Evolutionary conservation across 2,113 vertebrate genomes (phyloP).

Genomic region (Sylvia atricapilla): DNA sequence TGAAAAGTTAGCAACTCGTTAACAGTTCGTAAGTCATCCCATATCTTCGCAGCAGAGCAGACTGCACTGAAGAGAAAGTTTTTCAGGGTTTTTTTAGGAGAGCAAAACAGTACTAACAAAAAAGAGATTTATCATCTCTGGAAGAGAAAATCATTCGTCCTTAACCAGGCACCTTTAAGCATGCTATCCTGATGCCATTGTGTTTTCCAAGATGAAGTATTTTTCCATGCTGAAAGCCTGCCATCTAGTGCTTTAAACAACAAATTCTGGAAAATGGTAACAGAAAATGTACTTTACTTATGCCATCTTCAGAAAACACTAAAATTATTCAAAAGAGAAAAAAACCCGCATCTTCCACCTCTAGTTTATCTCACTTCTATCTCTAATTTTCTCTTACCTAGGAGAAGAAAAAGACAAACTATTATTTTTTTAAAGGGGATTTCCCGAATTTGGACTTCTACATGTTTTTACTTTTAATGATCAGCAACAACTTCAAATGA

Average conservation of each 20-base stretch:
- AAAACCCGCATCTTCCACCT: background rate
- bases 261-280: background rate
- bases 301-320: background rate
- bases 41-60: background rate
- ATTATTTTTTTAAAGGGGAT: background rate
- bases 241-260: conserved; percentile 45
- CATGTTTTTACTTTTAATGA: background rate
- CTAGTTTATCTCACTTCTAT: background rate
- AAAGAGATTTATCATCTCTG: background rate
- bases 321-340: background rate
- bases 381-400: background rate
- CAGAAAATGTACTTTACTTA: background rate
- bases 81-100: background rate
- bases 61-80: background rate
- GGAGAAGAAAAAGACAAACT: background rate
- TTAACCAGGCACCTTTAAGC: background rate
- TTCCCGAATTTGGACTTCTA: background rate
- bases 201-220: background rate
- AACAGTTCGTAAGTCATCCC: background rate
- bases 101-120: background rate
- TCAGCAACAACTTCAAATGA: background rate
- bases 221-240: conserved; percentile 26
- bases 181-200: background rate
- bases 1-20: background rate
- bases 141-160: background rate